phyloP scores from a whole-genome alignment of 64 coral and sea anemone genomes.

The Montipora efflorescens region DNA sequence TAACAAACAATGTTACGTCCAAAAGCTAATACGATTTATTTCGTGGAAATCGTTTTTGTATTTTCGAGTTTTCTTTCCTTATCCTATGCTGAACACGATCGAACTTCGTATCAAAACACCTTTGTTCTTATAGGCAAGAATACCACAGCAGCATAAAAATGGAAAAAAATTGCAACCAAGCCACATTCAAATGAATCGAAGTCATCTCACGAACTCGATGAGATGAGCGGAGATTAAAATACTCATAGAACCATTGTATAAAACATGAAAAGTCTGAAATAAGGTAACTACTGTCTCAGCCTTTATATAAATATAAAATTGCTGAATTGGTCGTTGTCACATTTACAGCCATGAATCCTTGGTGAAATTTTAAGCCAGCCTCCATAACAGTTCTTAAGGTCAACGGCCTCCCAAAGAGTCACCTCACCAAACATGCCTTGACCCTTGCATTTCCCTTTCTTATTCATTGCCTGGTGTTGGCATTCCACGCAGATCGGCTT shows the following conservation, averaged over 20 bases:
- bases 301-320: conserved; percentile 96
- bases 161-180: neutral
- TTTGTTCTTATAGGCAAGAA: no score
- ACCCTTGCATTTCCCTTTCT: conserved; percentile 77
- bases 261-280: neutral
- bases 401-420: conserved; percentile 79
- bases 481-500: conserved; percentile 91
- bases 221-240: neutral
- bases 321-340: conserved; percentile 74
- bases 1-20: no score
- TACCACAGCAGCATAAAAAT: neutral
- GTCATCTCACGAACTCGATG: neutral
- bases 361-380: conserved; percentile 82
- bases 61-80: no score
- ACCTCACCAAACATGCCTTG: conserved; percentile 75
- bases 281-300: neutral
- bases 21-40: no score
- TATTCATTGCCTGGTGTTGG: conserved; percentile 81
- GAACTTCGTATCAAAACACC: no score
- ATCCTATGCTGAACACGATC: no score
- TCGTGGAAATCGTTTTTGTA: no score
- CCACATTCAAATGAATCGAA: neutral
- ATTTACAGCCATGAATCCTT: conserved; percentile 72
- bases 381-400: conserved; percentile 85
- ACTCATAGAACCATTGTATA: neutral